Evolutionary conservation across 2,888 invertebrate genomes (phyloP).

Genomic region (Horisme vitalbata): DNA sequence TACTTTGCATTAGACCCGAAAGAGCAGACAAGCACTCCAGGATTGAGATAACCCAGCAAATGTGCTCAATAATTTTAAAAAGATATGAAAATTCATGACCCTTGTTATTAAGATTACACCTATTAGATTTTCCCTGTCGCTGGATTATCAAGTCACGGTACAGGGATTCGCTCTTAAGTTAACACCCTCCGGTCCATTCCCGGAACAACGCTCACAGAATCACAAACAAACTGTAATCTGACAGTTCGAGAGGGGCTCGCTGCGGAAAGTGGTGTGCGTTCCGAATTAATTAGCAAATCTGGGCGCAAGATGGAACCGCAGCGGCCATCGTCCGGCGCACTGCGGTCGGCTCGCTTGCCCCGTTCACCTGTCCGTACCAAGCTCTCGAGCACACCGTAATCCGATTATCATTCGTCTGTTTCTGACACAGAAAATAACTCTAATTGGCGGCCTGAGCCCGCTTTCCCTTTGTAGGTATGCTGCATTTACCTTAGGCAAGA

Average conservation of each 20-base stretch:
- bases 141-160: conserved; percentile 26
- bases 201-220: conserved; percentile 21
- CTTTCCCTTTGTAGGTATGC: conserved; percentile 35
- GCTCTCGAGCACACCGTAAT: conserved; percentile 49
- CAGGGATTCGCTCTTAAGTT: conserved; percentile 47
- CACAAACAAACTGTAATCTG: conserved; percentile 23
- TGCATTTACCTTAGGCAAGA: conserved; percentile 27
- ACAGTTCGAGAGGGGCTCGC: conserved; percentile 34
- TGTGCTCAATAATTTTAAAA: conserved; percentile 8
- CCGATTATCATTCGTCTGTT: conserved; percentile 59
- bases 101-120: conserved; percentile 16
- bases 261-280: conserved; percentile 47
- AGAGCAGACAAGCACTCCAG: conserved; percentile 2
- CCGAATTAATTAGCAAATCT: conserved; percentile 68
- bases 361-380: conserved; percentile 56
- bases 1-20: conserved; percentile 5
- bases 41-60: conserved; percentile 3
- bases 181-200: conserved; percentile 32
- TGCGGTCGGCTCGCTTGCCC: conserved; percentile 43
- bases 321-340: conserved; percentile 41
- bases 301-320: conserved; percentile 55
- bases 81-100: conserved; percentile 15
- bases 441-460: conserved; percentile 43
- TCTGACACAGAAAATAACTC: conserved; percentile 47
- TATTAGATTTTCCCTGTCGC: conserved; percentile 17